Evolutionary conservation across 2,113 vertebrate species (phyloP), one percentile per base, ranked within the genome.

Genomic region (Hemibagrus wyckioides): DNA sequence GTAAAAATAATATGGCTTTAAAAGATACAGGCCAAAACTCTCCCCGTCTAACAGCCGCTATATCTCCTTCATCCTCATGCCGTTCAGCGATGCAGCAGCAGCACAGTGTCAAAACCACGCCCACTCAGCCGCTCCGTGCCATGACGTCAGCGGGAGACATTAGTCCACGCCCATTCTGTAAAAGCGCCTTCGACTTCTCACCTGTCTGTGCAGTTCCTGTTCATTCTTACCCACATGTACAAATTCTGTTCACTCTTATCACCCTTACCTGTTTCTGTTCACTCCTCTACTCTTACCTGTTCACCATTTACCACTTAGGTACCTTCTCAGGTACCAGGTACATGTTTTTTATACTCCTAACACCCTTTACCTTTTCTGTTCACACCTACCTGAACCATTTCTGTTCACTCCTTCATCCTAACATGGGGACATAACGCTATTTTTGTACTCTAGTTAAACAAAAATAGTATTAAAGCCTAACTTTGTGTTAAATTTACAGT

Each of bases 11-110:
- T 41, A 86, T 89, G 90, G 89, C 67, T 90, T 92, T 93, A 93
- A 87, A 88, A 82, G 52, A 92, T 90, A 92, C 71, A 83, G 83
- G 69, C 84, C 84, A 77, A 57, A 80, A 14, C 94, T 88, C 89
- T 87, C 14, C 10, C 25, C 54, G 91, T 89, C 92, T 76, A 91
- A 36, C 93, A 69, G 92, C 91, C 90, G 88, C 86, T 88, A 89
- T 86, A n/a, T 73, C 90, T 94, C 86, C 91, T 93, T 94, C 94
- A 92, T 92, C 93, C 94, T 92, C 92, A 93, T 94, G 94, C 94
- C 94, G 94, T 94, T 93, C 94, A 94, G 92, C 88, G 94, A 95
- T 96, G 95, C 95, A 96, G 95, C 95, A 96, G 95, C 93, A 95
- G 92, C 79, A 56, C 76, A 41, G 89, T 28, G 93, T 88, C 90